Conservation (phyloP, 37 sponge, comb jelly and placozoan species). For the Amphimedon queenslandica region DNA sequence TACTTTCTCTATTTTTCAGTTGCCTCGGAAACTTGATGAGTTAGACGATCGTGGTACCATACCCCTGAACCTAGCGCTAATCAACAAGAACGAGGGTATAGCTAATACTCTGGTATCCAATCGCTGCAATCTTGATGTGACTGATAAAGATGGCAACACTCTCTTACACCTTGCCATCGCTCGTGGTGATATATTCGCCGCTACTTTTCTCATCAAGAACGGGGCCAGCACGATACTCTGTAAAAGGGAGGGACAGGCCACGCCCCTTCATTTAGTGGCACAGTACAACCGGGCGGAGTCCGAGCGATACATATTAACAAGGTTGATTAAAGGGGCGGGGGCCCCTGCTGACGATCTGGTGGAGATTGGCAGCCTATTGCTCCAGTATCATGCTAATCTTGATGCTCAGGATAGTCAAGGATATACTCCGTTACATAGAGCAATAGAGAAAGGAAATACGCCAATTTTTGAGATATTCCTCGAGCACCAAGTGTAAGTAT, state of each 20-base stretch:
- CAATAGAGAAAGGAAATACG: conserved; percentile 49
- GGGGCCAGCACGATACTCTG: conserved; percentile 70
- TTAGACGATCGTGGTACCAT: conserved; percentile 63
- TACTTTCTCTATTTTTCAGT: conserved; percentile 1
- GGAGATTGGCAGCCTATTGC: conserved; percentile 55
- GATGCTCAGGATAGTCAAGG: conserved; percentile 74
- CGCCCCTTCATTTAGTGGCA: conserved; percentile 79
- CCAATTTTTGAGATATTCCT: conserved; percentile 71
- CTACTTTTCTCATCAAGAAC: conserved; percentile 80
- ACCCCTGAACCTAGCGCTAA: conserved; percentile 86
- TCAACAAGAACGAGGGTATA: conserved; percentile 73
- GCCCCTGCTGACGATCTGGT: conserved; percentile 73
- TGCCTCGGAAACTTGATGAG: conserved; percentile 68
- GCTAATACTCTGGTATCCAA: conserved; percentile 80
- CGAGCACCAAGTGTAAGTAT: conserved; percentile 38
- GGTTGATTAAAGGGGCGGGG: conserved; percentile 18
- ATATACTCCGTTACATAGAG: conserved; percentile 72
- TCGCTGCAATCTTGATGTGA: conserved; percentile 72
- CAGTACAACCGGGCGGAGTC: conserved; percentile 38
- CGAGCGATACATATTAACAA: neutral
- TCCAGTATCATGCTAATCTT: conserved; percentile 80
- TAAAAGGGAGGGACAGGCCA: conserved; percentile 36
- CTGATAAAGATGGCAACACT: conserved; percentile 63
- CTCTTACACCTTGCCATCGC: conserved; percentile 85
- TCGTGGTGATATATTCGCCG: conserved; percentile 82